These are phyloP conservation scores for Setophaga kirtlandii DNA, from an alignment of 2,113 vertebrate species.

Conservation along the genomic window DNA sequence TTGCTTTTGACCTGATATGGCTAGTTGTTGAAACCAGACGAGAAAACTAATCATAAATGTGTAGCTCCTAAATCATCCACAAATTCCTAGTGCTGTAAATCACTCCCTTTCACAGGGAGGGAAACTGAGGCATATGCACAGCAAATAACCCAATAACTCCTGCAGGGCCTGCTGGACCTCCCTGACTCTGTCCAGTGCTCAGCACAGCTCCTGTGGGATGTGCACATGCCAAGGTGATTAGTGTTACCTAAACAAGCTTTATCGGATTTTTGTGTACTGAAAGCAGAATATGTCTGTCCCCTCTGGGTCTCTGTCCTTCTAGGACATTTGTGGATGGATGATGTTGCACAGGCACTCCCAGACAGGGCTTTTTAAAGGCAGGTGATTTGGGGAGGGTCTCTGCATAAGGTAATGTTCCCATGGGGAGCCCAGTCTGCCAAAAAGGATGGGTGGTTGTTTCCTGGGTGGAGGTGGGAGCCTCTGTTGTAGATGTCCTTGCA, in stretches of 20 bases:
- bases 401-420: rapidly evolving
- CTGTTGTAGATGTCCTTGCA: background rate
- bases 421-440: background rate
- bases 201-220: background rate
- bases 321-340: background rate
- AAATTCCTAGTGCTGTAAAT: background rate
- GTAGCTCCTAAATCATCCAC: background rate
- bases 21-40: background rate
- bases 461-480: background rate
- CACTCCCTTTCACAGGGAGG: background rate
- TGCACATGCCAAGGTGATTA: rapidly evolving
- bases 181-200: background rate
- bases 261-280: background rate
- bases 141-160: background rate
- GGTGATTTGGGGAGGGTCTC: background rate
- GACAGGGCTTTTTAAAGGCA: background rate
- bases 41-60: background rate
- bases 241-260: background rate
- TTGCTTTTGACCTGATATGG: conserved; percentile 30
- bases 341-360: background rate
- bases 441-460: background rate
- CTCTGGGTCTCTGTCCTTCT: background rate
- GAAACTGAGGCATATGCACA: conserved; percentile 5
- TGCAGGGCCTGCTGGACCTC: background rate
- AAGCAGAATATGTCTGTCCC: background rate